A percentile compares a stretch with the other conserved stretches of the same genome.
phyloP scores from a whole-genome alignment of 2,113 vertebrate species.

The Oryzias melastigma region DNA sequence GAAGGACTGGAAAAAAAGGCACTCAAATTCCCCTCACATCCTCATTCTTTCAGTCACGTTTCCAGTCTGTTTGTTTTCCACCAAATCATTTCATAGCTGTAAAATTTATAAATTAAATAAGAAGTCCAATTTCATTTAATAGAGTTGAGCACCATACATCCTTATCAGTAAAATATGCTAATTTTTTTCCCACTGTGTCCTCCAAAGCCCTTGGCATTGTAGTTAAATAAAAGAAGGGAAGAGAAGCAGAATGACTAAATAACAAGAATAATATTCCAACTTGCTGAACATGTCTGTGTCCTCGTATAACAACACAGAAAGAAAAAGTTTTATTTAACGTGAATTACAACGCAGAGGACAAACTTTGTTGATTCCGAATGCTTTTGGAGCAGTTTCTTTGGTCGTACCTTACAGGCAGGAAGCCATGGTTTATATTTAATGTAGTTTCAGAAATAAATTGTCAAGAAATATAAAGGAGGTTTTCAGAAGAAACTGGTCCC shows the following conservation, averaged over 20 bases:
- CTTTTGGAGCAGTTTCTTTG: slow-evolving; percentile 6
- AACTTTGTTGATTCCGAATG: slow-evolving; percentile 1
- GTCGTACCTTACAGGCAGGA: slow-evolving; percentile 20
- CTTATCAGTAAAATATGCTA: slow-evolving; percentile 64
- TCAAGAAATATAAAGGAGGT: neutral
- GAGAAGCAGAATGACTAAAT: slow-evolving; percentile 37
- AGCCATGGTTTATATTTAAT: slow-evolving; percentile 33
- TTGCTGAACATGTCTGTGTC: neutral
- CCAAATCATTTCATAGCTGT: slow-evolving; percentile 24
- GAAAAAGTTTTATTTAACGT: neutral
- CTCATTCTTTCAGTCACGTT: slow-evolving; percentile 2
- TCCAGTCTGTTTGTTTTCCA: slow-evolving; percentile 52
- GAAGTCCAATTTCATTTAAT: slow-evolving; percentile 62
- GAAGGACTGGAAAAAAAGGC: neutral
- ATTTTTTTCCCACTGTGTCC: slow-evolving; percentile 44
- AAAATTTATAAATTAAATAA: slow-evolving; percentile 58
- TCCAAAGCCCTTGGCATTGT: slow-evolving; percentile 33
- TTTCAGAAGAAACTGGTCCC: slow-evolving; percentile 10
- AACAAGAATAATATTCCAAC: slow-evolving; percentile 32
- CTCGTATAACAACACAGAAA: slow-evolving; percentile 5
- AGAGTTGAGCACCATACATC: slow-evolving; percentile 52
- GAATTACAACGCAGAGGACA: neutral
- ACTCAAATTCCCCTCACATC: neutral
- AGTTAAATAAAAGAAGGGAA: slow-evolving; percentile 16
- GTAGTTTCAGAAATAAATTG: slow-evolving; percentile 14